Base-by-base conservation (phyloP, 2,888 invertebrate genomes). In the Ommatoiulus sabulosus region DNA sequence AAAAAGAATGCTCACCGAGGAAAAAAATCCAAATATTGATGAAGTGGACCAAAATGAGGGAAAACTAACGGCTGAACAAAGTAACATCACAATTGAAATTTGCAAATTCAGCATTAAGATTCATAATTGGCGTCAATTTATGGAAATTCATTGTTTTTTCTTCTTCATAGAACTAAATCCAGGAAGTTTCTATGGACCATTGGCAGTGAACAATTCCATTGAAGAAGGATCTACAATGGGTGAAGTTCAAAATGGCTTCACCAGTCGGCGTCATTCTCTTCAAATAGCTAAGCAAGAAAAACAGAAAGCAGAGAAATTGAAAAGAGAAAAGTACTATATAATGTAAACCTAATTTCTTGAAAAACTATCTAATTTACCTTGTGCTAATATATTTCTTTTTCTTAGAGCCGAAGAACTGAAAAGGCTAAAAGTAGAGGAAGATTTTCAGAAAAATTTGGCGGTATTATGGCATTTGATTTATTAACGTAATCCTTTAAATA, bases 201-300 rank as follows among this genome's bases (percentile, higher is more conserved):
- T 35, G 80, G 80, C 80, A 80, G 3, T 35, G 12, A 24, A 72
- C 24, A 35, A 80, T 80, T 80, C 80, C 35, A 12, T 12, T 12
- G 12, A 24, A 35, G 35, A 35, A 10, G 80, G 10, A 12, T 5
- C 12, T 10, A 24, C 10, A 12, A 15, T 1, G 35, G 24, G 24
- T 24, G 72, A 72, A 24, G 8, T 72, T 0, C 35, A 80, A 35
- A 80, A 35, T 35, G 35, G 80, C 3, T 80, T 80, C 2, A 35
- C 35, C 35, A 80, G 8, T 80, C 80, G 80, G 15, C 80, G 80
- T 12, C 24, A 35, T 80, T 12, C 35, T 35, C 35, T 80, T 3
- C 80, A 35, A 15, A 80, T 35, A 80, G 80, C 80, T 80, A 80
- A 80, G 20, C 35, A 35, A 80, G 80, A 80, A 35, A 80, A 80